Evolutionary conservation across 2,113 vertebrate genomes (phyloP).

Genomic region (Hippocampus comes): DNA sequence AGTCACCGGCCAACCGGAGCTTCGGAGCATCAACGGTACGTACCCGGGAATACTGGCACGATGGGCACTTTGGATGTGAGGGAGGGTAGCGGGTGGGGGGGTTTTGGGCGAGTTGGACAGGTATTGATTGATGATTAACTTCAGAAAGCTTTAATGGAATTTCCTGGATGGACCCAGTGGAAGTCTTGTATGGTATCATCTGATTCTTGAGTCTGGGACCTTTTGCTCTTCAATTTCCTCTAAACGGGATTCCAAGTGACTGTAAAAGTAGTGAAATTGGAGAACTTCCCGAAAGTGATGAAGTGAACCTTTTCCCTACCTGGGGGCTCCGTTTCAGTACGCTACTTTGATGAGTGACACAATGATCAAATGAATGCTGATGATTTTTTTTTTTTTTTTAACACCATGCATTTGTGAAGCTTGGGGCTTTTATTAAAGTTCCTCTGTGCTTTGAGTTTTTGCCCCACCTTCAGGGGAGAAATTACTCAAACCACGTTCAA

Average conservation of each 20-base stretch:
- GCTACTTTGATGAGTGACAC: neutral
- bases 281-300: neutral
- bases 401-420: neutral
- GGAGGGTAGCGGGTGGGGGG: too few species aligned
- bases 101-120: too few species aligned
- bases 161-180: neutral
- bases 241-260: neutral
- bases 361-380: too few species aligned
- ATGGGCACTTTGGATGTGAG: neutral
- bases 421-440: neutral
- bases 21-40: constrained; percentile 58
- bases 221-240: neutral
- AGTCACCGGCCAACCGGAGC: constrained; percentile 48
- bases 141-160: neutral
- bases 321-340: neutral
- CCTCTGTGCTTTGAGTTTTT: neutral
- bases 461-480: neutral
- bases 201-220: neutral
- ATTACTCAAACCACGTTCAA: too few species aligned
- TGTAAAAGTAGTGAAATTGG: neutral
- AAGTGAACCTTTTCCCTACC: neutral
- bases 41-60: constrained; percentile 38
- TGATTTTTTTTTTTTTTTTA: too few species aligned
- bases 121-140: neutral
- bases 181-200: neutral